Percentiles rank a stretch among this genome's conserved stretches.
Conservation (phyloP, 35 echinoderm and acorn worm species). For the Patiria miniata region DNA sequence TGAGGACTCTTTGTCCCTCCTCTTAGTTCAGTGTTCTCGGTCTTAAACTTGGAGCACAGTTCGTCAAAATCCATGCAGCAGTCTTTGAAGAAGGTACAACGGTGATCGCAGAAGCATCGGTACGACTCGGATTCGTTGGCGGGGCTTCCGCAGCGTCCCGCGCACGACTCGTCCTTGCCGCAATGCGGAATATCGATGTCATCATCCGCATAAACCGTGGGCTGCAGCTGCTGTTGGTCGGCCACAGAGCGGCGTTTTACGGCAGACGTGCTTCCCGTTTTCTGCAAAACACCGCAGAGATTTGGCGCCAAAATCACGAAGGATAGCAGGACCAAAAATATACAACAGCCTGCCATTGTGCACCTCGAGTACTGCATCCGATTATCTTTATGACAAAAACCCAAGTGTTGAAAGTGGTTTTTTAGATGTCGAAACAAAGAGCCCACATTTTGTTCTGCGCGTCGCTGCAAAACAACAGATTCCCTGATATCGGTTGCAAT, state of each 20-base stretch:
- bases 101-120: background rate
- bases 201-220: too few species aligned
- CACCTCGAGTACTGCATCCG: too few species aligned
- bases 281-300: background rate
- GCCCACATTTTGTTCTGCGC: too few species aligned
- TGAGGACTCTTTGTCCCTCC: too few species aligned
- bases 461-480: too few species aligned
- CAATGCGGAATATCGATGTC: background rate
- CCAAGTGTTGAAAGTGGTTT: too few species aligned
- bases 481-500: too few species aligned
- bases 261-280: background rate
- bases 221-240: too few species aligned
- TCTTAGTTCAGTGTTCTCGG: background rate
- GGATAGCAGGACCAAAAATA: background rate
- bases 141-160: background rate
- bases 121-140: background rate
- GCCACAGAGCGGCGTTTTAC: too few species aligned
- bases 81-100: background rate
- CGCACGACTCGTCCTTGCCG: background rate
- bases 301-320: background rate
- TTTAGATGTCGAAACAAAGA: too few species aligned
- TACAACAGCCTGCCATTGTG: background rate
- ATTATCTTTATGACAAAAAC: too few species aligned
- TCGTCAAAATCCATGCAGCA: constrained; percentile 4
- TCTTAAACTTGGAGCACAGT: background rate